Evolutionary conservation across 2,797 vertebrate genomes (phyloP), one percentile per base, ranked within the genome.

Genomic region (Coilia nasus): DNA sequence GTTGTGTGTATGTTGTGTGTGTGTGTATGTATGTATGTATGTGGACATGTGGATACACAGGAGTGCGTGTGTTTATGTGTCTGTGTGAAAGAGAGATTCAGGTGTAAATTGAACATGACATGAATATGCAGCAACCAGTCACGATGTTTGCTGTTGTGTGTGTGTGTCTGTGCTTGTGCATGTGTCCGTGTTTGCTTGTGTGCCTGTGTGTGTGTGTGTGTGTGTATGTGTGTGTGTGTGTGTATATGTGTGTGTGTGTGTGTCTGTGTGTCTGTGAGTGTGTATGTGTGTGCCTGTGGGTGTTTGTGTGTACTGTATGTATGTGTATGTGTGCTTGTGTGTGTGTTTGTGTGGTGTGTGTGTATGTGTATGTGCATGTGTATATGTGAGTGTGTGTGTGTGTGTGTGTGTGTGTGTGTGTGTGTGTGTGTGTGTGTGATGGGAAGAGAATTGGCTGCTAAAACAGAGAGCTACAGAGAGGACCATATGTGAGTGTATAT

Each of bases 401-500:
- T 12, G 60, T 17, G 9, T 54, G 23, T 23, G 46, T 31, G 71
- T 78, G 41, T 84, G 31, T 84, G 75, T 54, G 50, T 54, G 50
- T 54, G 50, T 54, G 50, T 54, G 62, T 85, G 71, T 60, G 35
- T 28, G 71, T 44, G 71, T 21, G 41, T 78, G 71, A 78, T 78
- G 35, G 9, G 31, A 41, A 44, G 71, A 21, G 71, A 78, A 41
- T 44, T 78, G 71, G 71, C 71, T 44, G 71, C 35, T 78, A 44
- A 78, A 44, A 44, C 15, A 17, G 35, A 7, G 35, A 86, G 87
- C 88, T 83, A 85, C 87, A 86, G 88, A 60, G 84, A 87, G 86
- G 82, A 83, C 88, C 87, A 86, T 88, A 89, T 87, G 84, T 54
- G 87, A 86, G 85, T 83, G 83, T 83, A 90, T 78, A 80, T 78